These are phyloP conservation scores for Drosophila subobscura DNA, from an alignment of 1,140 invertebrate species.

Conservation along the genomic window DNA sequence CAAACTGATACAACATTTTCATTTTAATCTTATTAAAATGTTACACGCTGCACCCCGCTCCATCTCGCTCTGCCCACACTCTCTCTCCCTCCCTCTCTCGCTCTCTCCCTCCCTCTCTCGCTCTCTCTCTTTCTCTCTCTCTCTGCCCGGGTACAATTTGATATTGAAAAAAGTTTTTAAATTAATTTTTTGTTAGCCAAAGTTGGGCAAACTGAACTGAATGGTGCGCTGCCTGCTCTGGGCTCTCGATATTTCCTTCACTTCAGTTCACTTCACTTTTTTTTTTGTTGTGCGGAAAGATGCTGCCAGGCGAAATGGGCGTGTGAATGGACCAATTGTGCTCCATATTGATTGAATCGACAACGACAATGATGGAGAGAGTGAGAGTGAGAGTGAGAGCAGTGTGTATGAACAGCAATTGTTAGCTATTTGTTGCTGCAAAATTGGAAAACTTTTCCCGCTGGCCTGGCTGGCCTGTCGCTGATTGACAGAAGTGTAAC, in stretches of 20 bases:
- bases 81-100: constrained; percentile 4
- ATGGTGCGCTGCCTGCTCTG: constrained; percentile 14
- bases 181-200: constrained; percentile 80
- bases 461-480: constrained; percentile 32
- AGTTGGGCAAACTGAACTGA: constrained; percentile 59
- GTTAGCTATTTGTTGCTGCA: constrained; percentile 78
- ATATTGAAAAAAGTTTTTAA: constrained; percentile 82
- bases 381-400: constrained; percentile 17
- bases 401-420: constrained; percentile 67
- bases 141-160: constrained; percentile 51
- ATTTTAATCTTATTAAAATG: constrained; percentile 82
- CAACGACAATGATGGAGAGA: constrained; percentile 2
- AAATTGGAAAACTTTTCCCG: constrained; percentile 75
- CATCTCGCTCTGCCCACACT: constrained; percentile 2
- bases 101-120: background rate
- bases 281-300: background rate
- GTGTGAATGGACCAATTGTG: constrained; percentile 80
- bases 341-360: constrained; percentile 75
- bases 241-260: background rate
- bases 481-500: constrained; percentile 46
- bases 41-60: constrained; percentile 44
- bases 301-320: constrained; percentile 59
- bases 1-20: constrained; percentile 78
- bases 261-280: background rate
- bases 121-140: constrained; percentile 3